Conservation (phyloP, 2,797 vertebrate genomes). For the Hydrolagus colliei region DNA sequence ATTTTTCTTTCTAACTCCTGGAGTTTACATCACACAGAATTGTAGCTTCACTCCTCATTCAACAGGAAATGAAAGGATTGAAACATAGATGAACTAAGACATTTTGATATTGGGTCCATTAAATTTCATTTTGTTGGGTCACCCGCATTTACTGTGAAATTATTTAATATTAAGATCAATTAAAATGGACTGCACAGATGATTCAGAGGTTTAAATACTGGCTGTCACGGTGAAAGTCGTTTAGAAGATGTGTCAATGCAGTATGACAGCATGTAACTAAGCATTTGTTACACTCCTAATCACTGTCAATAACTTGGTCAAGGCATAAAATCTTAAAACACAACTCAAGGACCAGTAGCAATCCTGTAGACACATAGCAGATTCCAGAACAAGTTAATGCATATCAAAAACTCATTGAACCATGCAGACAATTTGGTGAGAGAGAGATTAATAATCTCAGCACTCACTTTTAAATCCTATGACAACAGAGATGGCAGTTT, state of each 20-base stretch:
- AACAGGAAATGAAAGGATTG: too few relatives aligned
- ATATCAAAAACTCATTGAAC: conserved; percentile 7
- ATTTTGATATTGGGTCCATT: not conserved
- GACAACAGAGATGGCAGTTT: not conserved
- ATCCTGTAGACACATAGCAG: not conserved
- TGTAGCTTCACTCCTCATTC: too few relatives aligned
- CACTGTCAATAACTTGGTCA: not conserved
- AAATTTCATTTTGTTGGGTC: not conserved
- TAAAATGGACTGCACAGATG: not conserved
- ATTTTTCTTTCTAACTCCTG: too few relatives aligned
- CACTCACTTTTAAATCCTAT: not conserved
- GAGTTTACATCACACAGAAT: too few relatives aligned
- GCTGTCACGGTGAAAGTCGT: not conserved
- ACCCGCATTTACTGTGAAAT: conserved; percentile 5
- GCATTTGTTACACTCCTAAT: not conserved
- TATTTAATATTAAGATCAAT: not conserved
- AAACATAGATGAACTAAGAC: not conserved
- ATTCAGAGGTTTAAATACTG: not conserved
- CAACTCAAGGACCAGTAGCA: not conserved
- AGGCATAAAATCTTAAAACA: not conserved
- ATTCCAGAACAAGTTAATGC: conserved; percentile 18
- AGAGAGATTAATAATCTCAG: not conserved
- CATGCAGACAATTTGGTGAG: not conserved
- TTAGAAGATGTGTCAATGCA: not conserved
- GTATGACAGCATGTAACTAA: not conserved